Base-by-base conservation (phyloP, 2,797 vertebrate genomes). In the Myotis findleyi region DNA sequence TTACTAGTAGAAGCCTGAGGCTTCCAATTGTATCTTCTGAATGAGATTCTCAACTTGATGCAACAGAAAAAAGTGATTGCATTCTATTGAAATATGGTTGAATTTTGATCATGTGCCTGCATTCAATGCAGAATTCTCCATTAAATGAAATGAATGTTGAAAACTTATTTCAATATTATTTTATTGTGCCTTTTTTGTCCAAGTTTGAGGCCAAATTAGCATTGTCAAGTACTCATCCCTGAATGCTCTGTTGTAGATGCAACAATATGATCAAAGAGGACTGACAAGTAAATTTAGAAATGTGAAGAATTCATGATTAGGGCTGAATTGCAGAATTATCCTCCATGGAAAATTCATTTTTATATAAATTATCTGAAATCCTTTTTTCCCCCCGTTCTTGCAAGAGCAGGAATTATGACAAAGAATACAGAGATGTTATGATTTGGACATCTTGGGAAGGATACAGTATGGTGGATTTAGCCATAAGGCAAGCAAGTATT, bases 81-180 rank as follows among this genome's bases (percentile, higher is more conserved):
- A 51, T 89, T 80, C 55, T 57, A 93, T 64, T 72, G 36, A 89
- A 89, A 89, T 80, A 85, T 27, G 30, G 49, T 68, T 59, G 25
- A 16, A 38, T 73, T 84, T 80, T 92, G 47, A 71, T 53, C 33
- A 72, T 64, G 49, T 68, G 16, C 33, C 68, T 75, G 36, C 57
- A 27, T 91, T 73, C 49, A 57, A 64, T 33, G 47, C 7, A 12
- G 21, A 68, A 53, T 68, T 75, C 7, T 51, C 18, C 44, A 85
- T 59, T 59, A 68, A 83, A 57, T 68, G 10, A 94, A 87, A 84
- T 84, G 47, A 83, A 81, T 55, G 64, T 41, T 64, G 10, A 88
- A 64, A 73, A 71, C 11, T 10, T 79, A 77, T 87, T 80, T 94
- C 36, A 64, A 79, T 47, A 73, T 73, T 21, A 79, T 85, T 69